These are phyloP conservation scores for Lucilia sericata DNA, from an alignment of 1,140 invertebrate species.

Conservation along the genomic window DNA sequence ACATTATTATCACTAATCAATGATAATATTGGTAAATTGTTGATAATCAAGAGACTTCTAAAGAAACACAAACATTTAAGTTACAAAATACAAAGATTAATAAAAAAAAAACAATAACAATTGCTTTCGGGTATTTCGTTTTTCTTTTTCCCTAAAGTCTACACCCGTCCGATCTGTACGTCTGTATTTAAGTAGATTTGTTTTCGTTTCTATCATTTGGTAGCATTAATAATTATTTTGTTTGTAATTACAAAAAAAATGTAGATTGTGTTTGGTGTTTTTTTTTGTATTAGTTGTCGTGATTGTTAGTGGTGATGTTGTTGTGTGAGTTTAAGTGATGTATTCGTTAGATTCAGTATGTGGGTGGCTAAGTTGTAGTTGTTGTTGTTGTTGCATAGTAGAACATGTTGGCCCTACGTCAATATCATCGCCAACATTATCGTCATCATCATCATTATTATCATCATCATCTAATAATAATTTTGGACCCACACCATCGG, in stretches of 20 bases:
- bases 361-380: not conserved
- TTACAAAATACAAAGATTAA: not conserved
- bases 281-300: not conserved
- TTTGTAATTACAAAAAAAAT: not conserved
- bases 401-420: conserved; percentile 40
- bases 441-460: conserved; percentile 49
- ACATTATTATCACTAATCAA: too few relatives aligned
- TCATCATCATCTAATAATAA: not conserved
- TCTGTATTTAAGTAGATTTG: not conserved
- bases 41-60: not conserved
- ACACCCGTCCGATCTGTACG: not conserved
- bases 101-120: not conserved
- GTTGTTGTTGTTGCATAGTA: conserved; percentile 7
- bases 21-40: not conserved
- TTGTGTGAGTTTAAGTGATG: not conserved
- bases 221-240: not conserved
- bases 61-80: not conserved
- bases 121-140: not conserved
- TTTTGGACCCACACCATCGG: conserved; percentile 52
- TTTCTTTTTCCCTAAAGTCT: not conserved
- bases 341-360: not conserved
- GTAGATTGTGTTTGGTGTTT: not conserved
- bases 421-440: conserved; percentile 49
- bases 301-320: not conserved
- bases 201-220: not conserved